Conservation (phyloP, 1,140 invertebrate species). For the Hyles vespertilio region DNA sequence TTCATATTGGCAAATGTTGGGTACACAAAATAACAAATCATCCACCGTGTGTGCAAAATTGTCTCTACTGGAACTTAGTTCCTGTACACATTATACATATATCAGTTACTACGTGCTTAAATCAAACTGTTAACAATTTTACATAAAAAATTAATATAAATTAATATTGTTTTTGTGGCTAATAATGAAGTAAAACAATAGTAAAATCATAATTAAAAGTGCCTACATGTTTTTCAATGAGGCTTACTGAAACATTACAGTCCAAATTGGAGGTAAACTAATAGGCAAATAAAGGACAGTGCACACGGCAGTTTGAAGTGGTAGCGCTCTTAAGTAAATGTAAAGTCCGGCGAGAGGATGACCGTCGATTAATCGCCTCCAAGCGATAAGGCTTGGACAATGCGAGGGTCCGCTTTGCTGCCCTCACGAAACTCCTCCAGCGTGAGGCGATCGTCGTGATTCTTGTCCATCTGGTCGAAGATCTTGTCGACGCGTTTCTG, state of each 20-base stretch:
- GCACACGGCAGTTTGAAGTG: slow-evolving; percentile 31
- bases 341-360: slow-evolving; percentile 72
- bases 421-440: slow-evolving; percentile 99
- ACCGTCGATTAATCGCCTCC: slow-evolving; percentile 82
- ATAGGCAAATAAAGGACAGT: slow-evolving; percentile 6
- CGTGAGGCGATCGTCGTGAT: slow-evolving; percentile 97
- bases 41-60: not conserved
- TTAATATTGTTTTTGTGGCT: no score
- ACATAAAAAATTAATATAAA: no score
- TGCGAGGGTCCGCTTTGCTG: slow-evolving; percentile 98
- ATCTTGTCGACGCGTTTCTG: slow-evolving; percentile 98
- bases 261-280: not conserved
- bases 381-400: slow-evolving; percentile 94
- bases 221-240: no score
- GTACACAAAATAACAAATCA: slow-evolving; percentile 12
- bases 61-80: no score
- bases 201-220: no score
- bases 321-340: slow-evolving; percentile 48
- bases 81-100: no score
- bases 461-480: slow-evolving; percentile 99
- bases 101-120: no score
- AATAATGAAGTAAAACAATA: no score
- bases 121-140: no score
- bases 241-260: no score
- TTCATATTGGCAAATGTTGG: slow-evolving; percentile 52